These are phyloP conservation scores for Dendroctonus ponderosae DNA, from an alignment of 1,140 invertebrate species.

Conservation along the genomic window DNA sequence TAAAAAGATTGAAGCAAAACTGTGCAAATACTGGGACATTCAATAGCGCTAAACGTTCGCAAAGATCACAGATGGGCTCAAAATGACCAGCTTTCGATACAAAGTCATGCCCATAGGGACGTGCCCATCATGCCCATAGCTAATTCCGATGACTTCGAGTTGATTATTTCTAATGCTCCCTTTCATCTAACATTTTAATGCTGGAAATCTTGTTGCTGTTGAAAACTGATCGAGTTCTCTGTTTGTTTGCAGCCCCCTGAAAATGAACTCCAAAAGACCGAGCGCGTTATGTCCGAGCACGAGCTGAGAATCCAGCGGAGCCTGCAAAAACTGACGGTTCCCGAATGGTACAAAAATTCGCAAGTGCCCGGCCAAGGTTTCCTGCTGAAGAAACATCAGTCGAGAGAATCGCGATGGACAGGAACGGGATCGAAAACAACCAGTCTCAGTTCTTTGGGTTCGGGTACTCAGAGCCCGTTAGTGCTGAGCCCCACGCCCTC, in stretches of 20 bases:
- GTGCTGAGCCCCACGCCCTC: constrained; percentile 46
- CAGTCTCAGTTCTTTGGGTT: constrained; percentile 51
- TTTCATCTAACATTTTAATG: background rate
- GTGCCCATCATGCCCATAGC: no score
- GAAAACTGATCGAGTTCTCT: constrained; percentile 1
- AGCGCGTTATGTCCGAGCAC: constrained; percentile 82
- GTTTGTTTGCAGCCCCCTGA: constrained; percentile 76
- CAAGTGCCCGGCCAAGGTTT: constrained; percentile 68
- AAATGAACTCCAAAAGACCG: constrained; percentile 85
- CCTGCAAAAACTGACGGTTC: constrained; percentile 87
- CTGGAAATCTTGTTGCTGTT: background rate
- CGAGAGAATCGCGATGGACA: constrained; percentile 41
- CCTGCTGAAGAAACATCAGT: constrained; percentile 51
- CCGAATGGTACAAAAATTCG: constrained; percentile 92
- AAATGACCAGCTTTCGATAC: background rate
- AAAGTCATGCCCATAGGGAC: no score
- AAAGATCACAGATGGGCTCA: background rate
- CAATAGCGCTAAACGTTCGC: no score
- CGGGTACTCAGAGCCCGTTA: constrained; percentile 43
- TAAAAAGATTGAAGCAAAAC: no score
- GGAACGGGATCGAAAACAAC: constrained; percentile 50
- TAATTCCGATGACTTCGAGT: no score
- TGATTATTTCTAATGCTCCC: no score
- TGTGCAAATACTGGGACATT: no score
- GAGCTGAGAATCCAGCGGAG: constrained; percentile 89